Evolutionary conservation across 2,113 vertebrate genomes (phyloP).

Genomic region (Pseudopodoces humilis): DNA sequence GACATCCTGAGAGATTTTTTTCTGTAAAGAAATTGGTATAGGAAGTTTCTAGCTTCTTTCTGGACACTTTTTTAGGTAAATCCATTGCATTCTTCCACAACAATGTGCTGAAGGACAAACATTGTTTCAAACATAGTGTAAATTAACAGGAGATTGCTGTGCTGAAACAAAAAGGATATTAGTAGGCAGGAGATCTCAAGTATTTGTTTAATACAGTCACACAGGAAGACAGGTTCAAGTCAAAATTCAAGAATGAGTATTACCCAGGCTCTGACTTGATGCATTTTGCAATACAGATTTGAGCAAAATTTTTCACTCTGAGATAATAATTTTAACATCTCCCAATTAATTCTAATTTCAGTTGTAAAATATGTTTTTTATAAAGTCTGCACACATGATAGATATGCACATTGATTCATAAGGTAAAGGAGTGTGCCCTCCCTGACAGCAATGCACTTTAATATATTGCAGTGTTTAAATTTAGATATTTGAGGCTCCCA

Average conservation of each 20-base stretch:
- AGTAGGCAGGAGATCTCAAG: background rate
- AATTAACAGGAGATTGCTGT: background rate
- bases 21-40: background rate
- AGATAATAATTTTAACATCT: background rate
- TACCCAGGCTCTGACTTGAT: background rate
- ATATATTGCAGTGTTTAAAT: slow-evolving; percentile 70
- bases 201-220: background rate
- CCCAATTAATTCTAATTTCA: slow-evolving; percentile 7
- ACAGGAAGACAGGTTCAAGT: background rate
- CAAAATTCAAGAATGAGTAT: background rate
- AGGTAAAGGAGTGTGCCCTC: background rate
- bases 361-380: background rate
- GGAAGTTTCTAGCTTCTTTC: background rate
- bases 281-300: background rate
- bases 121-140: background rate
- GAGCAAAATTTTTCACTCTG: background rate
- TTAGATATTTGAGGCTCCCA: slow-evolving; percentile 69
- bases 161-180: background rate
- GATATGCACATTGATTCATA: background rate
- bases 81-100: background rate
- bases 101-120: background rate
- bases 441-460: slow-evolving; percentile 8
- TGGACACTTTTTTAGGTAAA: background rate
- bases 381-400: background rate
- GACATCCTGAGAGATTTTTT: background rate